These are phyloP conservation scores for Embidobia sp. DNA, from an alignment of 2,888 invertebrate genomes.

Conservation along the genomic window DNA sequence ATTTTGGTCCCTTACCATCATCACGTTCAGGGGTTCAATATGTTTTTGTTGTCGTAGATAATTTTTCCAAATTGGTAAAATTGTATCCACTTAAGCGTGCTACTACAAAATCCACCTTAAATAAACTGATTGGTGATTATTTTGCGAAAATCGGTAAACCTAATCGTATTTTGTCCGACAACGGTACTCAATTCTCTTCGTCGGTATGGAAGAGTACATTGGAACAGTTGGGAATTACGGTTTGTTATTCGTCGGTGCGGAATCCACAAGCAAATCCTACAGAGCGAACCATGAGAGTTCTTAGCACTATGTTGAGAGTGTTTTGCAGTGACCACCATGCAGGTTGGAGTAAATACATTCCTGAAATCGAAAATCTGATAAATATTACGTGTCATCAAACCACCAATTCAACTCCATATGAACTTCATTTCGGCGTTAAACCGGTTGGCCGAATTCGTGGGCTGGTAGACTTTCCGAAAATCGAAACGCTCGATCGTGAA, in stretches of 20 bases:
- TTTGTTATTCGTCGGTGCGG: constrained; percentile 13
- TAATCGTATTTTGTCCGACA: constrained; percentile 15
- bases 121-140: constrained; percentile 20
- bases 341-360: constrained; percentile 17
- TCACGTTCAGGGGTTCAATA: constrained; percentile 45
- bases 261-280: constrained; percentile 22
- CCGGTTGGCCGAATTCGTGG: neutral
- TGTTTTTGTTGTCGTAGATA: constrained; percentile 30
- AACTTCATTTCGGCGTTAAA: too few species aligned
- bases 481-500: too few species aligned
- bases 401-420: too few species aligned
- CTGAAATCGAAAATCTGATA: constrained; percentile 17
- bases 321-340: constrained; percentile 25
- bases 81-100: constrained; percentile 49
- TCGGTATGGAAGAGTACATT: constrained; percentile 16
- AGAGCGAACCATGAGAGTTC: constrained; percentile 2
- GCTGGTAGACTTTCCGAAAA: too few species aligned
- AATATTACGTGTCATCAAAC: constrained; percentile 10
- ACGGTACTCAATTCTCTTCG: constrained; percentile 36
- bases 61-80: constrained; percentile 43
- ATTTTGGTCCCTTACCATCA: constrained; percentile 45
- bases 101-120: constrained; percentile 18
- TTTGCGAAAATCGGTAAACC: constrained; percentile 26
- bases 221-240: constrained; percentile 1
- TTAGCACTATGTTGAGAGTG: neutral